Conservation (phyloP, 1,140 invertebrate genomes). For the Neocloeon triangulifer region DNA sequence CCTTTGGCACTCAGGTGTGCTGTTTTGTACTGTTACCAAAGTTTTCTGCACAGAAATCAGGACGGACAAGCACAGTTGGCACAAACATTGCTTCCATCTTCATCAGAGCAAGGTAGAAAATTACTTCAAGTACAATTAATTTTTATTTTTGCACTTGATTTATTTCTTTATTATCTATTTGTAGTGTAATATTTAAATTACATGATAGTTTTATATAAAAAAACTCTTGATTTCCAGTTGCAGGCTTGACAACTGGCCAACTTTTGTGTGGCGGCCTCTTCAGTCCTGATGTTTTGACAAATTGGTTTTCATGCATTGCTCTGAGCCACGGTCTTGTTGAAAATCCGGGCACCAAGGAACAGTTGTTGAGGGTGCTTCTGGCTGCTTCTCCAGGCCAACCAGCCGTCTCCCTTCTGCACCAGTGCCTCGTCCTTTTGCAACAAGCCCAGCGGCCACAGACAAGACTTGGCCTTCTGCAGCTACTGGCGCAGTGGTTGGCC, state of each 20-base stretch:
- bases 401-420: constrained; percentile 70
- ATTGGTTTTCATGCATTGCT: constrained; percentile 89
- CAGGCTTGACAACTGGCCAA: constrained; percentile 43
- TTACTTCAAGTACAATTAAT: no score
- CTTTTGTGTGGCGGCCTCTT: constrained; percentile 88
- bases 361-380: constrained; percentile 75
- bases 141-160: no score
- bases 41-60: constrained; percentile 85
- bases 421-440: constrained; percentile 63
- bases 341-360: constrained; percentile 73
- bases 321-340: constrained; percentile 79
- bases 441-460: constrained; percentile 80
- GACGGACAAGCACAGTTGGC: constrained; percentile 69
- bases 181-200: no score
- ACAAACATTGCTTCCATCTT: constrained; percentile 71
- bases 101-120: constrained; percentile 34
- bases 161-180: no score
- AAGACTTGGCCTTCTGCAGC: constrained; percentile 76
- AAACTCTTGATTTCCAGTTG: constrained; percentile 15
- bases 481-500: constrained; percentile 72
- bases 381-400: constrained; percentile 64
- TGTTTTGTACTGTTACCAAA: constrained; percentile 93
- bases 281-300: constrained; percentile 74
- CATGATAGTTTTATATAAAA: no score
- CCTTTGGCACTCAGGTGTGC: constrained; percentile 77